These are phyloP conservation scores for Trichogramma dendrolimi DNA, from an alignment of 2,888 invertebrate genomes.

Conservation along the genomic window DNA sequence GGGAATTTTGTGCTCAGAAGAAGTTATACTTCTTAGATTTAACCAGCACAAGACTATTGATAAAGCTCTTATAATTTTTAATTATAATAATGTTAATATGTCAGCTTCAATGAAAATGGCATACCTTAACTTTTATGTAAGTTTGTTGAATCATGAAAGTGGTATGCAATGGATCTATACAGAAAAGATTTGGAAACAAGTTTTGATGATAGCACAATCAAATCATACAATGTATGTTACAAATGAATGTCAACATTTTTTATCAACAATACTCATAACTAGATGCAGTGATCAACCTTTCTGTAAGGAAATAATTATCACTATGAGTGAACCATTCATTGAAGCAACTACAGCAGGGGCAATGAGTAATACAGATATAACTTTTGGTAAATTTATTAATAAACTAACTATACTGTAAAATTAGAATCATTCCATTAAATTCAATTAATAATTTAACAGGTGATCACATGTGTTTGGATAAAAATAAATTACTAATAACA, in stretches of 20 bases:
- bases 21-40: conserved; percentile 57
- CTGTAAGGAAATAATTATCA: conserved; percentile 57
- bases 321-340: conserved; percentile 60
- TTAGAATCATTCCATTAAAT: not conserved
- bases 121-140: conserved; percentile 61
- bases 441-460: conserved; percentile 5
- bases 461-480: conserved; percentile 51
- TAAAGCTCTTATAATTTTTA: conserved; percentile 45
- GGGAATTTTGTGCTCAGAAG: conserved; percentile 59
- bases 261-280: conserved; percentile 47
- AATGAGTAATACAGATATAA: conserved; percentile 2
- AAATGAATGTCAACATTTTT: conserved; percentile 63
- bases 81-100: conserved; percentile 46
- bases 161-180: conserved; percentile 62
- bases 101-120: conserved; percentile 65
- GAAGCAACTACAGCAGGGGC: conserved; percentile 40
- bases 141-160: conserved; percentile 60
- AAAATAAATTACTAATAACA: conserved; percentile 41
- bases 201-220: conserved; percentile 61
- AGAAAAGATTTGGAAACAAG: conserved; percentile 57
- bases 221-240: conserved; percentile 70
- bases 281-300: conserved; percentile 46
- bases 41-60: conserved; percentile 53
- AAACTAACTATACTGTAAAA: not conserved
- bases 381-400: conserved; percentile 12